Percentiles rank a stretch among this genome's conserved stretches.
phyloP scores from a whole-genome alignment of 2,888 invertebrate genomes.

The Drosophila birchii region DNA sequence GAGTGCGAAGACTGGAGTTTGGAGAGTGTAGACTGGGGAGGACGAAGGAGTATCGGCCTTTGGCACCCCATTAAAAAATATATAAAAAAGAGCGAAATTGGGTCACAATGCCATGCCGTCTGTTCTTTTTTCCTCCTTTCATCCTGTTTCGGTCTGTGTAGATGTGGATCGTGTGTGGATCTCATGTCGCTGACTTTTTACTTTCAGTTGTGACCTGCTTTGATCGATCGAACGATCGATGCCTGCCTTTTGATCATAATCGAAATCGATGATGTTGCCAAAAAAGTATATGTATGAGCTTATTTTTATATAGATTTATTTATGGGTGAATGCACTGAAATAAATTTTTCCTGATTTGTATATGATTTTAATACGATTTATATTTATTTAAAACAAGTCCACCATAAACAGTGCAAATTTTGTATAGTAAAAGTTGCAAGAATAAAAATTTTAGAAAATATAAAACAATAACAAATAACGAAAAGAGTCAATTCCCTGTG shows the following conservation, averaged over 20 bases:
- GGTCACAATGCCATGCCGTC: conserved; percentile 61
- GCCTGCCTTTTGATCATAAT: conserved; percentile 74
- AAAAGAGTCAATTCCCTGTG: neutral
- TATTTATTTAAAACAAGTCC: neutral
- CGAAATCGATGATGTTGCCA: conserved; percentile 82
- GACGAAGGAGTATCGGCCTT: conserved; percentile 65
- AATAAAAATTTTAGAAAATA: too few species aligned
- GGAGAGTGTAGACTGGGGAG: neutral
- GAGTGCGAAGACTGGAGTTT: conserved; percentile 13
- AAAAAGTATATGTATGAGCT: conserved; percentile 42
- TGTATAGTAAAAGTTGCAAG: neutral
- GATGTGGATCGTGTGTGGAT: conserved; percentile 44
- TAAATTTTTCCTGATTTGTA: neutral
- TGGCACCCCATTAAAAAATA: conserved; percentile 80
- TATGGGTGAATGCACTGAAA: conserved; percentile 11
- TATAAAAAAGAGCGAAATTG: conserved; percentile 73
- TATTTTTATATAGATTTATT: conserved; percentile 16
- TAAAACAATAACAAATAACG: too few species aligned
- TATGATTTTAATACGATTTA: neutral
- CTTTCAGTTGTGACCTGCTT: conserved; percentile 79
- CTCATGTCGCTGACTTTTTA: conserved; percentile 62
- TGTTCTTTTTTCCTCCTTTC: conserved; percentile 27
- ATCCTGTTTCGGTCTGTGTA: conserved; percentile 25
- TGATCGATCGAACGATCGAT: conserved; percentile 68
- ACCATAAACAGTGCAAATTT: neutral